Base-by-base conservation (phyloP, 2,113 vertebrate genomes). In the Recurvirostra avosetta region DNA sequence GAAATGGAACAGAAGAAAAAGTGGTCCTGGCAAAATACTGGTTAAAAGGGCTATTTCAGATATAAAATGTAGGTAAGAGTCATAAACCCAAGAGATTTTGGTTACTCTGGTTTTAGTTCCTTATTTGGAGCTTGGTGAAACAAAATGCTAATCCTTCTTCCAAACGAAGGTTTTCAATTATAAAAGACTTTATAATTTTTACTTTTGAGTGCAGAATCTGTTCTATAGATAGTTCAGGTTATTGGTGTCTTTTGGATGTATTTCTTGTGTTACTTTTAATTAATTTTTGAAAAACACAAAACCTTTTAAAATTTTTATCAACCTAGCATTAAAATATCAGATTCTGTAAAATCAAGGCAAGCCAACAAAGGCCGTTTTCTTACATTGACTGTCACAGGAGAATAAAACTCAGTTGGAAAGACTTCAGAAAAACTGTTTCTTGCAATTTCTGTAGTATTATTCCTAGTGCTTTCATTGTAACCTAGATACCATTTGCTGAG, bases 391-490 rank as follows among this genome's bases (percentile, higher is more conserved):
- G 19, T 63, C 73, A 50, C 66, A 49, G 49, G 73, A 91, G 70
- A 87, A 89, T 87, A 92, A 81, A 94, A 92, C 29, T 75, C 49
- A 41, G 5, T 43, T 85, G 53, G 61, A 97, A 95, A 85, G 67
- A 25, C 27, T 90, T 95, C 75, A 86, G 61, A 79, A 94, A 85
- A 45, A 43, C 14, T 7, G 1, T 52, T 91, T n/a, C 8, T 86
- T 84, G 20, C 34, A 50, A 26, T 71, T 94, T 81, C 17, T 66
- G n/a, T 52, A 20, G 8, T 36, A 77, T n/a, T 88, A 25, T 58
- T 94, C 53, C 29, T 78, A 45, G 27, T 73, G 23, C 7, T 93
- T 83, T 86, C 38, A 5, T 38, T 90, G 56, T 85, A 94, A 92
- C 56, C 36, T 85, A 72, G 36, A 85, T 89, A 87, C 11, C 15